Conservation (phyloP, 2,113 vertebrate species). For the Ameiurus melas region DNA sequence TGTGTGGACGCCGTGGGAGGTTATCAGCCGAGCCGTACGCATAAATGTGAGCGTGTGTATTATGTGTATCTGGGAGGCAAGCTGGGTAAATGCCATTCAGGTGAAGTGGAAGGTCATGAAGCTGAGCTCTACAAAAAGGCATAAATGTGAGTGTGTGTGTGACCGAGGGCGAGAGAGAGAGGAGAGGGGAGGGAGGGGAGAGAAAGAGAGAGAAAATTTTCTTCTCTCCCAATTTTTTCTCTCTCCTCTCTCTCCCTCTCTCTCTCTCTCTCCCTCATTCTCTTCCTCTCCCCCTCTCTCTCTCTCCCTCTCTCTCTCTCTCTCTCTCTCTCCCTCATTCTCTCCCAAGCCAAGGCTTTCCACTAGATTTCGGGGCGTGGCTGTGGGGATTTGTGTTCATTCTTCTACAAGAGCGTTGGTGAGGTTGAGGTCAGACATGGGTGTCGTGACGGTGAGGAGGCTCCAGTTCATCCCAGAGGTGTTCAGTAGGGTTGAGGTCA, state of each 20-base stretch:
- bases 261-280: too few relatives aligned
- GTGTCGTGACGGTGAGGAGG: not conserved
- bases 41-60: not conserved
- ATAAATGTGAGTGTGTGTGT: not conserved
- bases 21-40: not conserved
- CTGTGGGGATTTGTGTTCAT: not conserved
- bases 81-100: slow-evolving; percentile 4
- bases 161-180: not conserved
- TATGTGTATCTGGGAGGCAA: not conserved
- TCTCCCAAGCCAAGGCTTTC: not conserved
- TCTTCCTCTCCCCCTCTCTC: too few relatives aligned
- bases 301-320: too few relatives aligned
- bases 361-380: not conserved
- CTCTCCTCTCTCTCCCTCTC: too few relatives aligned
- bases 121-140: not conserved
- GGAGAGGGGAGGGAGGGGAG: too few relatives aligned
- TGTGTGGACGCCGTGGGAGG: not conserved
- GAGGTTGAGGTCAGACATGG: not conserved
- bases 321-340: too few relatives aligned
- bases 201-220: not conserved
- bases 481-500: not conserved
- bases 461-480: not conserved
- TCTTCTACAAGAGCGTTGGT: not conserved
- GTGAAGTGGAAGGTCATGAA: slow-evolving; percentile 23
- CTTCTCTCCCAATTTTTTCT: too few relatives aligned